Percentiles rank a stretch among this genome's conserved stretches.
These are phyloP conservation scores for Semicossyphus pulcher DNA, from an alignment of 2,113 vertebrate species.

Conservation along the genomic window DNA sequence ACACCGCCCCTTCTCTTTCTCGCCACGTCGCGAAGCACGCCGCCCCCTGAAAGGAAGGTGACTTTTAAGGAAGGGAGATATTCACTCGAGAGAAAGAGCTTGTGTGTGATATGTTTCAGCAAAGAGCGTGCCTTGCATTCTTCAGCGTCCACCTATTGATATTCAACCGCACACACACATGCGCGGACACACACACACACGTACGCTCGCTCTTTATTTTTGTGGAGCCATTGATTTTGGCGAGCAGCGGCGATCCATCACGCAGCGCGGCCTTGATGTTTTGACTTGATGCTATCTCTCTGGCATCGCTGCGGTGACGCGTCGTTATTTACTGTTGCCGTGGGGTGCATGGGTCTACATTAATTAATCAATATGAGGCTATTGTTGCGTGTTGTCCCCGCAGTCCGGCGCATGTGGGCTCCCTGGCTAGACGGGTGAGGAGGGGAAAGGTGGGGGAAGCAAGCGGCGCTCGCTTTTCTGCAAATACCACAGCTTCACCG, in stretches of 20 bases:
- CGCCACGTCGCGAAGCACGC: conserved; percentile 35
- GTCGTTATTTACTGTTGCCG: conserved; percentile 79
- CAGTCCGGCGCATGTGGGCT: conserved; percentile 24
- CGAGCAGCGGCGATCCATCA: conserved; percentile 77
- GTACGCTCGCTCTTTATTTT: conserved; percentile 46
- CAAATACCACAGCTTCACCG: conserved; percentile 36
- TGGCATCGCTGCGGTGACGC: conserved; percentile 58
- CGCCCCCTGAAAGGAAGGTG: conserved; percentile 63
- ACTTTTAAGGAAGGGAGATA: conserved; percentile 65
- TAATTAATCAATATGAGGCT: conserved; percentile 77
- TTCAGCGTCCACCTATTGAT: background rate
- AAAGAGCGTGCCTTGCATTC: conserved; percentile 19
- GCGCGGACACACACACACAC: background rate
- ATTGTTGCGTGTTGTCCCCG: conserved; percentile 61
- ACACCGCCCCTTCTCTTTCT: conserved; percentile 57
- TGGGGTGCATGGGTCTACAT: conserved; percentile 69
- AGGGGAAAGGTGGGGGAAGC: conserved; percentile 6
- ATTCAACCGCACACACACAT: conserved; percentile 24
- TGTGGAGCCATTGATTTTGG: conserved; percentile 72
- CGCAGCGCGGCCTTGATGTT: conserved; percentile 69
- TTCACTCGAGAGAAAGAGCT: conserved; percentile 12
- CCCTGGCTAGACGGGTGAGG: conserved; percentile 49
- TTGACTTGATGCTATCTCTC: conserved; percentile 77
- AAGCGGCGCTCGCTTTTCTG: background rate
- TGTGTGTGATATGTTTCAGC: too few relatives aligned